phyloP scores from a whole-genome alignment of 2,113 vertebrate species.

The Microtus pennsylvanicus region DNA sequence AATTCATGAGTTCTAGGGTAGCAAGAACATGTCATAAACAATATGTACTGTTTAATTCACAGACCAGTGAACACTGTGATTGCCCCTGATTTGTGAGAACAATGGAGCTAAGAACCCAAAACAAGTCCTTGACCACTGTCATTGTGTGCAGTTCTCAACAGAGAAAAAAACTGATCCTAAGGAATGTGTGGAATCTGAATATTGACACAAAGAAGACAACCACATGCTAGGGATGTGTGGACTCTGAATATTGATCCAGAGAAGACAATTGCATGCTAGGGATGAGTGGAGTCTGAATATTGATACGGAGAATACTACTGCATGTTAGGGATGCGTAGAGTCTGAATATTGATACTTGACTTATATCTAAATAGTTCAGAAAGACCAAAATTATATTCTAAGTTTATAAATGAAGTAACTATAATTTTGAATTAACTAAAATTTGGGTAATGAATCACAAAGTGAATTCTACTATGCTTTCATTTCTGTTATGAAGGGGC shows the following conservation, averaged over 20 bases:
- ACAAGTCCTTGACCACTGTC: neutral
- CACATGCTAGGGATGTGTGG: neutral
- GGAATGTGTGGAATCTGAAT: too few species aligned
- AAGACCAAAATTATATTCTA: neutral
- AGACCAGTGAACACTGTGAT: neutral
- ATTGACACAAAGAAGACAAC: neutral
- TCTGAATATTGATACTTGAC: neutral
- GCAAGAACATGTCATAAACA: neutral
- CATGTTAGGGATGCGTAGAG: neutral
- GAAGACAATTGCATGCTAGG: too few species aligned
- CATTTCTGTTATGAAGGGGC: neutral
- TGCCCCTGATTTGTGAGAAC: neutral
- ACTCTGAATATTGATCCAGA: neutral
- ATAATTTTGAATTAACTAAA: constrained; percentile 54
- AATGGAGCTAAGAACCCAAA: constrained; percentile 1
- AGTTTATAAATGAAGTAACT: neutral
- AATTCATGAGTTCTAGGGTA: neutral
- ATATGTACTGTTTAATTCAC: neutral
- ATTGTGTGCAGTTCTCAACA: neutral
- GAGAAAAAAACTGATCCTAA: too few species aligned
- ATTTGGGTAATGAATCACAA: neutral
- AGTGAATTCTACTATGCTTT: neutral
- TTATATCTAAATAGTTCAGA: neutral
- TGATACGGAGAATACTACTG: neutral
- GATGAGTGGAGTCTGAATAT: too few species aligned